Conservation (phyloP, 2,113 vertebrate genomes). For the Gopherus flavomarginatus region DNA sequence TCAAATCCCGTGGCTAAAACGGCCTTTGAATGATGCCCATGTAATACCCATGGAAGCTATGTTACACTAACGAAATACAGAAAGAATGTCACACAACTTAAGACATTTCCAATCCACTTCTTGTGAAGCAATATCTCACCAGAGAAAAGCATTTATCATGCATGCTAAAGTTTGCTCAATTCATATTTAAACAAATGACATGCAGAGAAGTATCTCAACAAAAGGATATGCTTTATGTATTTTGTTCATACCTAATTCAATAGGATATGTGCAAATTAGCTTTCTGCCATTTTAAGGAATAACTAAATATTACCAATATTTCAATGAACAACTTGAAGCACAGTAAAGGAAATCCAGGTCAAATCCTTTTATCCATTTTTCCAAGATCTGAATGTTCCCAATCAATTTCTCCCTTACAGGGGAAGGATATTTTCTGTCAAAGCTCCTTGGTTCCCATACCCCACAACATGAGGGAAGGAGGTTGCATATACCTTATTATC, state of each 20-base stretch:
- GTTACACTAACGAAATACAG: accelerated
- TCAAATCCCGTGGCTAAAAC: neutral
- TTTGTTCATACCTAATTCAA: neutral
- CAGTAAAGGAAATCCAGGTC: neutral
- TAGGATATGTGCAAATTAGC: accelerated
- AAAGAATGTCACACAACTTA: neutral
- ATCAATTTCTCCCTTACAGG: neutral
- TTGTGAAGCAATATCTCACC: neutral
- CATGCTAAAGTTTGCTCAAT: neutral
- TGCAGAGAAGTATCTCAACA: neutral
- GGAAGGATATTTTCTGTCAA: neutral
- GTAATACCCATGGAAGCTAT: too few species aligned
- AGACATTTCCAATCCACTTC: neutral
- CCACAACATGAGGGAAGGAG: neutral
- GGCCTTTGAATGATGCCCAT: too few species aligned
- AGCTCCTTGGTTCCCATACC: neutral
- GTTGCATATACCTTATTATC: neutral
- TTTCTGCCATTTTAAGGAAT: neutral
- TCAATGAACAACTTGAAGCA: neutral
- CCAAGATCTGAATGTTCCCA: neutral
- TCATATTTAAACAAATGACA: neutral
- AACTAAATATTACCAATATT: neutral
- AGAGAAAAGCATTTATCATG: neutral
- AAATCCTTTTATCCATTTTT: neutral
- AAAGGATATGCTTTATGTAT: neutral